Conservation (phyloP, 2,888 invertebrate genomes). For the Chydorus sphaericus region DNA sequence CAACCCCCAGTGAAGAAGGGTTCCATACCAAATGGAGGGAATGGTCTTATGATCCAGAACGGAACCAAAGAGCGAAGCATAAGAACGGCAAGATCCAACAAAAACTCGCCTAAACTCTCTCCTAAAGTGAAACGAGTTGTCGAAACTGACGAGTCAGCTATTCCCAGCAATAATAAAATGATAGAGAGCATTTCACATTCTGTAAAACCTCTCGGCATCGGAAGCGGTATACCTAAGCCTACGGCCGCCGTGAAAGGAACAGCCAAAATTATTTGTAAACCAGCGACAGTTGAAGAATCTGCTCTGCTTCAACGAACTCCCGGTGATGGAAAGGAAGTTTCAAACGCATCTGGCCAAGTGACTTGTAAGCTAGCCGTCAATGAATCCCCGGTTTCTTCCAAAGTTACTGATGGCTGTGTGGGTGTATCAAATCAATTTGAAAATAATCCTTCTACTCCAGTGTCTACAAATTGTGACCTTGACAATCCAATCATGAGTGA, state of each 20-base stretch:
- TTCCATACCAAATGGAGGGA: slow-evolving; percentile 2
- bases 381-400: slow-evolving; percentile 6
- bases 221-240: slow-evolving; percentile 72
- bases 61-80: slow-evolving; percentile 11
- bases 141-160: slow-evolving; percentile 23
- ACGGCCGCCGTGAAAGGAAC: slow-evolving; percentile 85
- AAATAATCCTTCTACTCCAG: not conserved
- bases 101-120: slow-evolving; percentile 9
- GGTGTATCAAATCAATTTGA: too few species aligned
- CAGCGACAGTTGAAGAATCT: slow-evolving; percentile 8
- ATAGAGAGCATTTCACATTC: not conserved
- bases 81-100: not conserved
- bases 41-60: not conserved
- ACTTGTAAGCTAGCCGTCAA: slow-evolving; percentile 10
- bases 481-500: not conserved
- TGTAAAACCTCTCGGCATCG: slow-evolving; percentile 21
- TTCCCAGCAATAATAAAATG: slow-evolving; percentile 13
- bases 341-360: not conserved
- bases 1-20: slow-evolving; percentile 8
- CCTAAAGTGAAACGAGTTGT: slow-evolving; percentile 9
- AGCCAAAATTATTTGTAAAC: slow-evolving; percentile 38
- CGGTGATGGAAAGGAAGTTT: slow-evolving; percentile 8
- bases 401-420: not conserved
- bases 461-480: slow-evolving; percentile 5
- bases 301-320: slow-evolving; percentile 5